A percentile compares a stretch with the other conserved stretches of the same genome.
Evolutionary conservation across 2,888 invertebrate genomes (phyloP).

Genomic region (Amphipoea oculea): DNA sequence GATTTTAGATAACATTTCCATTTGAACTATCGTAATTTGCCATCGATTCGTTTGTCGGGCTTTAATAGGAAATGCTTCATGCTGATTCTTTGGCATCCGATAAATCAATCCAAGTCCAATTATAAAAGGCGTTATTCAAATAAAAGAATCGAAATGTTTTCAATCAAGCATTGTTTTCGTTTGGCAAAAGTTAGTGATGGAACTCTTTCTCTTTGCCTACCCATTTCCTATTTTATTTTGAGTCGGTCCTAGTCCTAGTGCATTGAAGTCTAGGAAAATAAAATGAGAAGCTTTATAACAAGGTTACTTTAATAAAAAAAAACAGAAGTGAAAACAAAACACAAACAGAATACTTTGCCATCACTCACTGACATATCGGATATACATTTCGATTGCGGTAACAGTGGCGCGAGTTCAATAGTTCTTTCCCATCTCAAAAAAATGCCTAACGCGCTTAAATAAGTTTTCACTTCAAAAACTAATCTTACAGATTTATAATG

Average conservation of each 20-base stretch:
- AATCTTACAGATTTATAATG: neutral
- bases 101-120: slow-evolving; percentile 24
- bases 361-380: no score
- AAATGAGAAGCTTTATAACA: neutral
- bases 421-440: no score
- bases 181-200: no score
- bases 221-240: neutral
- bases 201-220: neutral
- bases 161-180: neutral
- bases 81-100: slow-evolving; percentile 21
- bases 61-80: slow-evolving; percentile 39
- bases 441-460: no score
- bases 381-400: no score
- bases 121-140: slow-evolving; percentile 12
- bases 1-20: slow-evolving; percentile 44
- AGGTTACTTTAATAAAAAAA: slow-evolving; percentile 1
- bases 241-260: neutral
- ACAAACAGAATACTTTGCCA: no score
- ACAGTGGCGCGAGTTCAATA: no score
- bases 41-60: slow-evolving; percentile 36
- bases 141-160: neutral
- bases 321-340: no score
- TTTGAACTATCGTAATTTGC: slow-evolving; percentile 52
- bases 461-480: neutral
- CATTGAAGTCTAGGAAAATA: neutral